Evolutionary conservation across 2,888 invertebrate species (phyloP).

Genomic region (Byasa hedistus): DNA sequence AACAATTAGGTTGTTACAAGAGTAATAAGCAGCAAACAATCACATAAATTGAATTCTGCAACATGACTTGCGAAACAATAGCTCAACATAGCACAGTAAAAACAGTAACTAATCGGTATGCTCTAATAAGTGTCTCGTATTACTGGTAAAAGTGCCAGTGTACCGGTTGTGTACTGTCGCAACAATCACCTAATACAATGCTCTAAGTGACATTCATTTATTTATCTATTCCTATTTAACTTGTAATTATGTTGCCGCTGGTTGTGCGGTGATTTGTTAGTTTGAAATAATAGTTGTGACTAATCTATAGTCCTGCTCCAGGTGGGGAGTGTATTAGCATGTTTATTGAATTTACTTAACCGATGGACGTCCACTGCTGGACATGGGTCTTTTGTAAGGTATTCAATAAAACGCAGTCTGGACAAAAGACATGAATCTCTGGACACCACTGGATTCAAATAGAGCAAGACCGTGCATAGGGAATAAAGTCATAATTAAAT

Average conservation of each 20-base stretch:
- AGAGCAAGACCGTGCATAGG: no score
- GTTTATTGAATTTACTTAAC: not conserved
- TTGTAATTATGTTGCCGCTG: slow-evolving; percentile 33
- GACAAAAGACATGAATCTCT: no score
- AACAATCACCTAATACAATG: slow-evolving; percentile 46
- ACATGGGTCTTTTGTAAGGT: no score
- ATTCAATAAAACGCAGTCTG: no score
- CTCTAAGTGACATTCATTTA: slow-evolving; percentile 51
- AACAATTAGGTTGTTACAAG: not conserved
- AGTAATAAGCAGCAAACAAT: slow-evolving; percentile 6
- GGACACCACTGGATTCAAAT: no score
- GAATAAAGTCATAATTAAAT: no score
- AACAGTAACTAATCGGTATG: slow-evolving; percentile 36
- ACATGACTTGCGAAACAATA: slow-evolving; percentile 23
- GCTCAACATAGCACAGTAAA: slow-evolving; percentile 19
- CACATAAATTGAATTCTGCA: slow-evolving; percentile 14
- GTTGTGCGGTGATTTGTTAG: slow-evolving; percentile 32
- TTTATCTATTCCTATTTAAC: slow-evolving; percentile 43
- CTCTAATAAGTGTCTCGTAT: slow-evolving; percentile 44
- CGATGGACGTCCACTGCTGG: no score
- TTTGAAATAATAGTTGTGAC: slow-evolving; percentile 13
- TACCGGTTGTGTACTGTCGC: slow-evolving; percentile 44
- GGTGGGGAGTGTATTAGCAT: not conserved
- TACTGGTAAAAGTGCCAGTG: slow-evolving; percentile 42
- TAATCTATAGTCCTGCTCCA: not conserved